Evolutionary conservation across 2,888 invertebrate species (phyloP), one percentile per base, ranked within the genome.

Genomic region (Lutraria lutraria): DNA sequence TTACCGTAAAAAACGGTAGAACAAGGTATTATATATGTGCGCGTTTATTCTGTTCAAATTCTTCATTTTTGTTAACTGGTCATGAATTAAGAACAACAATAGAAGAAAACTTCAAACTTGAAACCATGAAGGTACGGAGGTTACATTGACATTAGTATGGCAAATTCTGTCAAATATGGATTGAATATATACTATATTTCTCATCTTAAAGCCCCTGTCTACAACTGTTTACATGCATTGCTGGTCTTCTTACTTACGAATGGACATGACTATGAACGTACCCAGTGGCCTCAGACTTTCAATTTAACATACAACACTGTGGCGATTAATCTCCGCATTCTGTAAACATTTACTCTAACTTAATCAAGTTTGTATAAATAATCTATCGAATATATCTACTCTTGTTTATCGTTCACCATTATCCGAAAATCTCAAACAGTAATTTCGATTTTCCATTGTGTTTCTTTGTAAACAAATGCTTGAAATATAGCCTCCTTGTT

Each of bases 301-400:
- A n/a, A 16, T 68, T 25, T 4, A 68, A 13, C 25, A n/a, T 68
- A 68, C n/a, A n/a, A 6, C 25, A 68, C n/a, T 68, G 63, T 68
- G 8, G 63, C 63, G 4, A 13, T n/a, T 68, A 68, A n/a, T 68
- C 63, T 68, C 25, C n/a, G 31, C 31, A 76, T 76, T 31, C 76
- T 31, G 31, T 76, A 34, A 34, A 76, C 34, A 76, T 76, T 34
- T 76, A 76, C 76, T 34, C 34, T 76, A 76, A 76, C 31, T 76
- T 68, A 68, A 68, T 68, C 25, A 68, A 76, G 31, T 76, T 76
- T 76, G 34, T 76, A 76, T 76, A 76, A 76, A 76, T 76, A 76
- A 76, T 76, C 76, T 34, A 76, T 31, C 76, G 16, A 13, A 76
- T 34, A 31, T 31, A 34, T 76, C 34, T 31, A 76, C 16, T 0